Conservation (phyloP, 92 coral and sea anemone genomes). For the Micromussa lordhowensis region DNA sequence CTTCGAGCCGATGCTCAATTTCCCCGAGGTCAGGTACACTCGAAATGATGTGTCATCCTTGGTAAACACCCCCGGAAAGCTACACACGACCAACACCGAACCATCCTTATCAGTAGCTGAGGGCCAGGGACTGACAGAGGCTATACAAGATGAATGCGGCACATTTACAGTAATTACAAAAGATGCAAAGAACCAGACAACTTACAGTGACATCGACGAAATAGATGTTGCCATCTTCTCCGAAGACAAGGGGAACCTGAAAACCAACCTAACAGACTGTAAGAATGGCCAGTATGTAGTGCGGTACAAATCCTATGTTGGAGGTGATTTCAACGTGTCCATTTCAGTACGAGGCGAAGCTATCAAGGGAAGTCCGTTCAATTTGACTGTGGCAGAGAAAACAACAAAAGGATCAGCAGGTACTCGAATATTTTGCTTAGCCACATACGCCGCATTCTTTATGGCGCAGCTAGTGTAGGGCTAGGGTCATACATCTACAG, state of each 20-base stretch:
- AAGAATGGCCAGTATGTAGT: not conserved
- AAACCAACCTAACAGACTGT: not conserved
- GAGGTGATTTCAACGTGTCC: not conserved
- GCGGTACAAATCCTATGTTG: not conserved
- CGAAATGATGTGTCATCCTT: not conserved
- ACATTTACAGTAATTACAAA: constrained; percentile 27
- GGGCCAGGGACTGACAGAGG: constrained; percentile 8
- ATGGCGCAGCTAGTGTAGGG: too few species aligned
- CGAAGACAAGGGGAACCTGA: too few species aligned
- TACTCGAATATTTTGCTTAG: too few species aligned
- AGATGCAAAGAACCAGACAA: not conserved
- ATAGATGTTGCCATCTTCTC: not conserved
- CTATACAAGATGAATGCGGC: not conserved
- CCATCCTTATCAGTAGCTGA: constrained; percentile 13
- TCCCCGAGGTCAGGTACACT: not conserved
- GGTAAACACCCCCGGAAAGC: constrained; percentile 5
- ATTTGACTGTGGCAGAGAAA: not conserved
- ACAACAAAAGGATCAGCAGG: not conserved
- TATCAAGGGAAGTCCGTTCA: not conserved
- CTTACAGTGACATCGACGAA: constrained; percentile 14
- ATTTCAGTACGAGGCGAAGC: not conserved
- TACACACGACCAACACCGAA: not conserved
- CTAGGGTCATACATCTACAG: too few species aligned
- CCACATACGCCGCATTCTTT: too few species aligned
- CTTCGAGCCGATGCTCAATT: not conserved